Base-by-base conservation (phyloP, 35 echinoderm and acorn worm genomes). In the Strongylocentrotus purpuratus region DNA sequence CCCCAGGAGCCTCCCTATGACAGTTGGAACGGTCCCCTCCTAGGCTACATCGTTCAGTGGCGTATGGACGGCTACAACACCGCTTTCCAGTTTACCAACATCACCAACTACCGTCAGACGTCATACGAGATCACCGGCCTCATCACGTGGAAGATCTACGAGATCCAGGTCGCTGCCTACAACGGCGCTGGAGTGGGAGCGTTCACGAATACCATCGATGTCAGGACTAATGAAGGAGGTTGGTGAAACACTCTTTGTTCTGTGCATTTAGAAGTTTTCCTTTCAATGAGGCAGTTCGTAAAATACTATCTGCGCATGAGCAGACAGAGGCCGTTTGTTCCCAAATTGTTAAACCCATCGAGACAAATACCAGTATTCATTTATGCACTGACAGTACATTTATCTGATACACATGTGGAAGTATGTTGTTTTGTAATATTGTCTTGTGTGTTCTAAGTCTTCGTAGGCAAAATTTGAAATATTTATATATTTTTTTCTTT, bases 161-260 rank as follows among this genome's bases (percentile, higher is more conserved):
- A 96, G 85, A 99, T 99, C 33, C 95, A 97, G 48, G 96, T 99
- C 17, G 97, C 98, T 61, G 98, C 97, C 0, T 99, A 95, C 85
- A 99, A 99, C 17, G 70, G 95, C 28, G 97, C 96, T 22, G 98
- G 98, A 22, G 95, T 96, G 18, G 98, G 98, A 2, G 86, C 92
- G 0, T 99, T 92, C 92, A 98, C 97, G 58, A 86, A 94, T 6
- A 78, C 94, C 10, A 94, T 99, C 7, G 31, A 45, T 20, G 97
- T 97, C 47, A 94, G 96, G 28, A 99, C 98, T 7, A 90, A 92
- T n/a, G 98, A 99, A 97, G 98, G 97, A 95, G 95, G 98, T 99
- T 18, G 17, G 61, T 70, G 61, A 70, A 25, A 25, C 22, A 20
- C 1, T 88, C 25, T 86, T 86, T 86, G 12, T 33, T 10, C 85